A percentile compares a stretch with the other conserved stretches of the same genome.
Evolutionary conservation across 2,113 vertebrate species (phyloP).

Genomic region (Hyaena hyaena): DNA sequence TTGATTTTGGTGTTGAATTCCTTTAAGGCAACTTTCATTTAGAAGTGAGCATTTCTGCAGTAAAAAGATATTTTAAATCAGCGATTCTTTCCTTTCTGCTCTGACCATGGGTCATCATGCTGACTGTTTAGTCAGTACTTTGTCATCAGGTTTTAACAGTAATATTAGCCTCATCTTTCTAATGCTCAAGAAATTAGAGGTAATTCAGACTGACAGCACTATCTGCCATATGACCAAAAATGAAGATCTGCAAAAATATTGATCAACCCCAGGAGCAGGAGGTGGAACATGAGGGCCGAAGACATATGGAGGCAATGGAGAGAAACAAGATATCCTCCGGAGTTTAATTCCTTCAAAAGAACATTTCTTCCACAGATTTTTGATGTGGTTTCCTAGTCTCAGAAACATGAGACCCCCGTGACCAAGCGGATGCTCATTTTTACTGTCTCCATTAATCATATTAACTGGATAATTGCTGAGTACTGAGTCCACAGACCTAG

Average conservation of each 20-base stretch:
- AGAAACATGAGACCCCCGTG: neutral
- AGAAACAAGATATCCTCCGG: neutral
- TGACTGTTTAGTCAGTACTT: neutral
- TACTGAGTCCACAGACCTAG: conserved; percentile 20
- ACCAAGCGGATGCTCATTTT: neutral
- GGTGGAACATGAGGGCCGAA: fast-evolving
- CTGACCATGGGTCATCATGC: fast-evolving
- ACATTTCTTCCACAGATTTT: neutral
- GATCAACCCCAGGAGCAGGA: neutral
- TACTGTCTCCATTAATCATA: conserved; percentile 54
- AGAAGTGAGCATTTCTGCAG: neutral
- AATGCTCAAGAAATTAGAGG: neutral
- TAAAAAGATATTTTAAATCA: neutral
- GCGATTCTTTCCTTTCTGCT: neutral
- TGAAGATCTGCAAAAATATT: neutral
- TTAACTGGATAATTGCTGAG: conserved; percentile 67
- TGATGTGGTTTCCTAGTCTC: neutral
- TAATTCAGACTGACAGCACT: neutral
- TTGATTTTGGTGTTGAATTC: neutral
- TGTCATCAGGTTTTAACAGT: neutral
- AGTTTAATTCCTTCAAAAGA: neutral
- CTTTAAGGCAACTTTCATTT: neutral
- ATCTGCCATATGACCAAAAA: neutral
- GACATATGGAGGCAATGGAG: neutral
- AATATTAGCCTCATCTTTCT: neutral